Percentiles rank a stretch among this genome's conserved stretches.
Evolutionary conservation across 2,113 vertebrate species (phyloP).

Genomic region (Raja brachyura): DNA sequence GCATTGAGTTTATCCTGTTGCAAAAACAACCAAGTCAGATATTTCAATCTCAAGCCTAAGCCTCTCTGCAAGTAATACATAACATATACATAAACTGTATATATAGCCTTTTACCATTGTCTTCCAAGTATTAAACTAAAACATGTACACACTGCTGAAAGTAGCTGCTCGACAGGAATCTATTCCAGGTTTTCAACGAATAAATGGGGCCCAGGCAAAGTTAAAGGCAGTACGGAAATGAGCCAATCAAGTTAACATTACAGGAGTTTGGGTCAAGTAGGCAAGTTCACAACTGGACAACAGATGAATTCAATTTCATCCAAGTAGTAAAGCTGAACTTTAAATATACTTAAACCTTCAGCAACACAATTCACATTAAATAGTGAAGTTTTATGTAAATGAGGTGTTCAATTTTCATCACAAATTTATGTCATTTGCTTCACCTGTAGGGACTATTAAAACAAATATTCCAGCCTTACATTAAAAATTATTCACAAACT

Average conservation of each 20-base stretch:
- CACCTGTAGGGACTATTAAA: neutral
- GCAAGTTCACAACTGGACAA: conserved; percentile 58
- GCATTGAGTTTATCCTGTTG: neutral
- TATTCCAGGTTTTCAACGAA: conserved; percentile 59
- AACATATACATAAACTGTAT: neutral
- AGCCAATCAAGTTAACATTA: conserved; percentile 46
- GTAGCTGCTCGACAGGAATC: conserved; percentile 45
- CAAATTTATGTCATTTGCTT: neutral
- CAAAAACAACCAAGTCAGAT: neutral
- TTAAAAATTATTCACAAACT: neutral
- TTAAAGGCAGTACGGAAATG: conserved; percentile 44
- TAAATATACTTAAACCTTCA: neutral
- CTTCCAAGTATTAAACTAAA: neutral
- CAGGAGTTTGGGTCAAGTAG: conserved; percentile 50
- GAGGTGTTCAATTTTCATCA: neutral
- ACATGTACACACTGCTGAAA: neutral
- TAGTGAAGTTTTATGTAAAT: neutral
- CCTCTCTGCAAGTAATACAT: too few species aligned
- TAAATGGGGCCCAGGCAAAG: conserved; percentile 45
- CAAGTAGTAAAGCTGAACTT: neutral
- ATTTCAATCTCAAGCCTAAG: neutral
- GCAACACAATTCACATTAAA: neutral
- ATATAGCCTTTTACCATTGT: neutral
- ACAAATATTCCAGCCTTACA: neutral
- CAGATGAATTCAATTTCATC: conserved; percentile 42